Evolutionary conservation across 1,140 invertebrate genomes (phyloP), one percentile per base, ranked within the genome.

Genomic region (Nilaparvata lugens): DNA sequence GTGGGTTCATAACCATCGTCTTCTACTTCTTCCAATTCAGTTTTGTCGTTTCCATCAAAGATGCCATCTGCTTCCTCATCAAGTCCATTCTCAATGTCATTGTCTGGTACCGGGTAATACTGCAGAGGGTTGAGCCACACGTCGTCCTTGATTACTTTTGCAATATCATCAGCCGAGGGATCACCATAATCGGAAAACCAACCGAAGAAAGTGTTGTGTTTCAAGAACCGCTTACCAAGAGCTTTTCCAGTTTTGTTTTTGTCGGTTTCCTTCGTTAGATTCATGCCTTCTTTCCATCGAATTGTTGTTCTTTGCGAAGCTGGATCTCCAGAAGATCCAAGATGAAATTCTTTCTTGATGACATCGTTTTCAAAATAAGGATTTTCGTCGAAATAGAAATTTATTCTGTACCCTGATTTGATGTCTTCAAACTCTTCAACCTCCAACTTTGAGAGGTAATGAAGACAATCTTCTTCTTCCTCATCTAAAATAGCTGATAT

Each of bases 401-500:
- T 86, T 70, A 89, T 88, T 71, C 84, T 85, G 75, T 91, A 94
- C 5, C 91, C 91, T 60, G 87, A 90, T 72, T 92, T 91, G 62
- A 93, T 93, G 70, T 95, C 89, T 69, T 93, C 91, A 71, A 90
- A 92, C 70, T 94, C 91, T 72, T 93, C 88, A 40, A 93, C 87
- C 75, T 92, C 88, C 53, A 95, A 73, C 75, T 91, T 91, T 42
- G 79, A 85, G 61, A 95, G 73, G 68, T 87, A 87, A 68, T 91
- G 87, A 56, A 95, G 75, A 58, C 87, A 89, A 71, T 92, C 89
- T 71, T 95, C 90, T 72, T 95, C 92, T 55, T 91, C 87, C 71
- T 91, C 89, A 67, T 87, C 85, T 57, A 95, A 75, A 68, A 93
- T 82, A 48, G 85, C 82, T 60, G 88, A 88, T 66, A 94, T 83